These are phyloP conservation scores for Zoanthus solanderi DNA, from an alignment of 92 coral and sea anemone genomes.

Conservation along the genomic window DNA sequence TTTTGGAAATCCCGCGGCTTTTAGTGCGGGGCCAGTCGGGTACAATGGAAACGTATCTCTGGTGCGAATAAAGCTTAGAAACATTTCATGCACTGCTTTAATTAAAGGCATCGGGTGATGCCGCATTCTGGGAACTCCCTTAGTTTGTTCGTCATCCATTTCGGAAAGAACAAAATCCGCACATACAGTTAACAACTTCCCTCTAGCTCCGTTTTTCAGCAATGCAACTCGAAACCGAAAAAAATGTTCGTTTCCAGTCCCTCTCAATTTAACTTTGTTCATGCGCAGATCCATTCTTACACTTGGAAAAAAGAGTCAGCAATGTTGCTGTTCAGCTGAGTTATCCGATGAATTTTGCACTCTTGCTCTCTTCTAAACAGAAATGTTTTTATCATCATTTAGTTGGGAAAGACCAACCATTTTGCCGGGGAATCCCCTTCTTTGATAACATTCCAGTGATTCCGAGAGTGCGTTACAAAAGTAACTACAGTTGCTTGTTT, in stretches of 20 bases:
- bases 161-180: background rate
- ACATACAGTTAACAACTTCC: background rate
- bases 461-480: background rate
- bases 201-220: background rate
- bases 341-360: background rate
- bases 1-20: slow-evolving; percentile 89
- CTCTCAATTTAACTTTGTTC: background rate
- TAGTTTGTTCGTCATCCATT: slow-evolving; percentile 35
- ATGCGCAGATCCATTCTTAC: slow-evolving; percentile 19
- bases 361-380: background rate
- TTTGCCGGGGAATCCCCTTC: slow-evolving; percentile 5
- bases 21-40: slow-evolving; percentile 86
- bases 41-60: slow-evolving; percentile 66
- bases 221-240: background rate
- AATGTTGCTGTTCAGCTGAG: slow-evolving; percentile 18
- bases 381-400: background rate
- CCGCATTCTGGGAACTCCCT: slow-evolving; percentile 58
- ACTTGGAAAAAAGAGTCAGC: background rate
- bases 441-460: background rate
- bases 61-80: slow-evolving; percentile 66
- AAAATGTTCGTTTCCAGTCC: slow-evolving; percentile 1
- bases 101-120: slow-evolving; percentile 82
- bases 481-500: no score
- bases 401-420: background rate
- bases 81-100: slow-evolving; percentile 67